Percentiles rank a stretch among this genome's conserved stretches.
Conservation (phyloP, 2,888 invertebrate genomes). For the Apamea crenata region DNA sequence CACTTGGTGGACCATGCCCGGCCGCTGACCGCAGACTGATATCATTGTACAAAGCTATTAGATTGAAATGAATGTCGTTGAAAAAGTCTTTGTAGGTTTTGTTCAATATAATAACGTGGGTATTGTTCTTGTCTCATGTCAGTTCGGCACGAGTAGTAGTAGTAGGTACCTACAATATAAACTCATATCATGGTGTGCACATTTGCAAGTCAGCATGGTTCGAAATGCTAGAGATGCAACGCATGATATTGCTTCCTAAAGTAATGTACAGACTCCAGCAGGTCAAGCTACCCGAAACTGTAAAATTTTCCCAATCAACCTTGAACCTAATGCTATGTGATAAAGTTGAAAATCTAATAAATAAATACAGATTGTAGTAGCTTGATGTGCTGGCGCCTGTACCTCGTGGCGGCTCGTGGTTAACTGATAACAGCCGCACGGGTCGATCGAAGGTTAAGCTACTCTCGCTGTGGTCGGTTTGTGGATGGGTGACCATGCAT, state of each 20-base stretch:
- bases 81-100: not conserved
- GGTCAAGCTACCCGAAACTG: too few species aligned
- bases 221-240: not conserved
- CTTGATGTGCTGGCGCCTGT: too few species aligned
- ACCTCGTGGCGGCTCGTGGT: not conserved
- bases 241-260: not conserved
- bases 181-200: not conserved
- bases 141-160: not conserved
- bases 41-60: constrained; percentile 22
- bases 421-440: not conserved
- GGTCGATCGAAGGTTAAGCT: not conserved
- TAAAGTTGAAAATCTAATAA: too few species aligned
- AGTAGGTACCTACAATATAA: not conserved
- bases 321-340: too few species aligned
- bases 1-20: constrained; percentile 9
- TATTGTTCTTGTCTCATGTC: not conserved
- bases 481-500: not conserved
- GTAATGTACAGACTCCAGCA: not conserved
- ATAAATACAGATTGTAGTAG: too few species aligned
- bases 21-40: constrained; percentile 15
- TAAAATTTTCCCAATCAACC: too few species aligned
- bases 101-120: constrained; percentile 14
- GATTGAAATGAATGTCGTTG: not conserved
- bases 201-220: not conserved
- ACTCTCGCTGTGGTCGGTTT: not conserved